Conservation (phyloP, 2,113 vertebrate genomes). For the Pedionomus torquatus region DNA sequence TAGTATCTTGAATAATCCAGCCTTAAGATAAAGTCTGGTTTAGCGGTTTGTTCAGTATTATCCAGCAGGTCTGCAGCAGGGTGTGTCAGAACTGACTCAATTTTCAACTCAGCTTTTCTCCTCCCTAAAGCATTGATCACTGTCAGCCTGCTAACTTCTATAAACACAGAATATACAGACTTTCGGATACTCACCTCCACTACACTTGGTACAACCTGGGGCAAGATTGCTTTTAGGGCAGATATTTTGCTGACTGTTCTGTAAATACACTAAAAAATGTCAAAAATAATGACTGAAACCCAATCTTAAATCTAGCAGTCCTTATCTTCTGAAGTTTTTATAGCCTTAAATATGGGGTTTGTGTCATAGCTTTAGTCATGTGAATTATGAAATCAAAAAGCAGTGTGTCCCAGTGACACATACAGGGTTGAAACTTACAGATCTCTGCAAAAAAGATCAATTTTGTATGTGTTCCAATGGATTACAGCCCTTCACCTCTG, state of each 20-base stretch:
- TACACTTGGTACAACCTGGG: neutral
- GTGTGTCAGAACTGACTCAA: neutral
- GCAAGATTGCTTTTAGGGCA: neutral
- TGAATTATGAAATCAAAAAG: neutral
- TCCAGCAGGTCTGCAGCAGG: neutral
- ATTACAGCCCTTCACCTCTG: neutral
- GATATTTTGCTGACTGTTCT: neutral
- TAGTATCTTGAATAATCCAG: neutral
- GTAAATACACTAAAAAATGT: neutral
- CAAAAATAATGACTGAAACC: neutral
- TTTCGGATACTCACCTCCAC: neutral
- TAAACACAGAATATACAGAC: neutral
- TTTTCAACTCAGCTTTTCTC: neutral
- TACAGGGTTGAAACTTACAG: neutral
- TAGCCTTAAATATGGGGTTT: neutral
- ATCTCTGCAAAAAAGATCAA: neutral
- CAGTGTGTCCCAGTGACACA: neutral
- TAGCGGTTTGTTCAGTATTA: neutral
- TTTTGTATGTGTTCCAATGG: neutral
- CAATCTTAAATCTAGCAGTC: neutral
- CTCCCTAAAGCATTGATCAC: neutral
- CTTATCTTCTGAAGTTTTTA: neutral
- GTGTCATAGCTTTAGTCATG: neutral
- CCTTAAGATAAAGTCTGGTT: neutral
- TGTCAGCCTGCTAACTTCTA: neutral